Evolutionary conservation across 2,888 invertebrate species (phyloP), one percentile per base, ranked within the genome.

Genomic region (Tetheella fluctuosa): DNA sequence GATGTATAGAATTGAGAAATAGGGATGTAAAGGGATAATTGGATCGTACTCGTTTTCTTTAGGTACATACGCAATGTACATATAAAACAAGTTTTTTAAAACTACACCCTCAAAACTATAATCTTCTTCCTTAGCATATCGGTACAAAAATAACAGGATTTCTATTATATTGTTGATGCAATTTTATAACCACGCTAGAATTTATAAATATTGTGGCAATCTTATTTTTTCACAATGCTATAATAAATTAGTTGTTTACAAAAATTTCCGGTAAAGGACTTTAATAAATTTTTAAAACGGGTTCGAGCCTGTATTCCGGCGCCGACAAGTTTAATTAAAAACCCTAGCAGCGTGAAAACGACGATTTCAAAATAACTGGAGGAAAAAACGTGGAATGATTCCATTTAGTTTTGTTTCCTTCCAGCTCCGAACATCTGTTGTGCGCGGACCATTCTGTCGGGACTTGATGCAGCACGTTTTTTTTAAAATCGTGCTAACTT

Each of bases 311-410:
- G 79, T 81, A 81, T 81, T 77, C 71, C 71, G 59, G 71, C 69
- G 71, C 76, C 80, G 79, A 85, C 81, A 86, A 85, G 78, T 88
- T 88, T 88, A 88, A 88, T 88, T 88, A 88, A 88, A 34, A 88
- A 85, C 67, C 78, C 80, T 75, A 77, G 77, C 72, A 77, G 77
- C 83, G 81, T 79, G 81, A 81, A 80, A 86, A 85, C 71, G 76
- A 70, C 83, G 77, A 80, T 82, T 78, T 77, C 79, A 75, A 82
- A 85, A 88, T 84, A 86, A 82, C 81, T 79, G 75, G 68, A 73
- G 74, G 69, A 72, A 78, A 80, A 80, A 73, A 73, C 59, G 72
- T 58, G 64, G 64, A 73, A 75, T 74, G 74, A 79, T 77, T 79
- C 74, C 69, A 69, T 77, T 77, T 78, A 78, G 78, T 81, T 81